Evolutionary conservation across 2,113 vertebrate genomes (phyloP), one percentile per base, ranked within the genome.

Genomic region (Dipodomys ordii): DNA sequence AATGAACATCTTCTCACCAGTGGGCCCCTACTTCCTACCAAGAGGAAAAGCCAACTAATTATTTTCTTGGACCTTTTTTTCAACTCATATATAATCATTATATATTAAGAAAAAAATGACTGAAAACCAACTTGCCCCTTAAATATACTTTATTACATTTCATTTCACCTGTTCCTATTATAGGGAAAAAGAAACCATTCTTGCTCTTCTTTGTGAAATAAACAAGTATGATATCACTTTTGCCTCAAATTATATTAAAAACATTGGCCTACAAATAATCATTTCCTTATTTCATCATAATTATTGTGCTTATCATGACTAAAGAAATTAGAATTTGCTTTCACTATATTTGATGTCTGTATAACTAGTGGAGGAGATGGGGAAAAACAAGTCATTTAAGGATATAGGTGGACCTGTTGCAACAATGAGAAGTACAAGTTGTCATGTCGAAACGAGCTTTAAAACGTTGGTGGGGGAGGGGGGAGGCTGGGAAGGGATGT

Each of bases 1-100:
- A 97, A 97, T 97, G 93, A 94, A 92, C 78, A 93, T 93, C 67
- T 94, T 96, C 92, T 92, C 96, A 94, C 81, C 91, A 96, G 94
- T 87, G 30, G 80, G 92, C 32, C 44, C 94, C 82, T 85, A 90
- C 84, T 87, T 93, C 87, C 85, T 83, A 95, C 90, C 71, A 95
- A 86, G 93, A 96, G 90, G 72, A 90, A 96, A 96, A 92, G 88
- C 30, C 90, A 94, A 85, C 76, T 95, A 96, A 97, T 95, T 95
- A 92, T 84, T 95, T 96, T 92, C 72, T 35, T 68, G 67, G 67
- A 62, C 57, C 15, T 90, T 83, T 91, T 90, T 93, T 90, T 79
- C 44, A 64, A 87, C 71, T 91, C 92, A 94, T 84, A 86, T 73
- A 82, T 92, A 88, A 89, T 57, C 32, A 95, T 92, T 96, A 79